Conservation (phyloP, 2,888 invertebrate genomes). For the Amiota mariae region DNA sequence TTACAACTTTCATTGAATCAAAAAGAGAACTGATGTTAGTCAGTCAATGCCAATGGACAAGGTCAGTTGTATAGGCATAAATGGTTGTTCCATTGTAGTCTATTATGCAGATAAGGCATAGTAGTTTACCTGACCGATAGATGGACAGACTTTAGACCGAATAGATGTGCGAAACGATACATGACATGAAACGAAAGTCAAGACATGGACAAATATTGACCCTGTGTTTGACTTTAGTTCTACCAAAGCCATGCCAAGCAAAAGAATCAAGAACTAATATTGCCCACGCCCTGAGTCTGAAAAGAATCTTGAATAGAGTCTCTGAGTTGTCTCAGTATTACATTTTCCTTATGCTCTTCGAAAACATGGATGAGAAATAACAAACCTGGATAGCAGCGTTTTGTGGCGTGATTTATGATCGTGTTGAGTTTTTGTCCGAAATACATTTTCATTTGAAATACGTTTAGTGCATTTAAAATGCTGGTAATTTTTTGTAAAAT, state of each 20-base stretch:
- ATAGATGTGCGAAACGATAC: too few relatives aligned
- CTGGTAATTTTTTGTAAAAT: slow-evolving; percentile 28
- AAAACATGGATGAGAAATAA: too few relatives aligned
- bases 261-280: slow-evolving; percentile 23
- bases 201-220: slow-evolving; percentile 45
- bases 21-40: neutral
- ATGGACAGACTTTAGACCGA: too few relatives aligned
- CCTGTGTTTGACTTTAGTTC: slow-evolving; percentile 38
- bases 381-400: neutral
- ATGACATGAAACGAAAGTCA: slow-evolving; percentile 46
- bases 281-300: neutral
- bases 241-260: slow-evolving; percentile 40
- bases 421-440: slow-evolving; percentile 48
- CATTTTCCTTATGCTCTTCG: slow-evolving; percentile 1
- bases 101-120: too few relatives aligned
- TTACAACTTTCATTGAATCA: slow-evolving; percentile 19
- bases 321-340: slow-evolving; percentile 23
- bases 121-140: too few relatives aligned
- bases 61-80: neutral
- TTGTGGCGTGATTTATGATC: slow-evolving; percentile 54
- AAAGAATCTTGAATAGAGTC: neutral
- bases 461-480: slow-evolving; percentile 24
- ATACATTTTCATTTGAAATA: slow-evolving; percentile 57
- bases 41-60: neutral
- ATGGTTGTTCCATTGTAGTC: neutral